Conservation (phyloP, 1,140 invertebrate genomes). For the Doryteuthis pealeii region DNA sequence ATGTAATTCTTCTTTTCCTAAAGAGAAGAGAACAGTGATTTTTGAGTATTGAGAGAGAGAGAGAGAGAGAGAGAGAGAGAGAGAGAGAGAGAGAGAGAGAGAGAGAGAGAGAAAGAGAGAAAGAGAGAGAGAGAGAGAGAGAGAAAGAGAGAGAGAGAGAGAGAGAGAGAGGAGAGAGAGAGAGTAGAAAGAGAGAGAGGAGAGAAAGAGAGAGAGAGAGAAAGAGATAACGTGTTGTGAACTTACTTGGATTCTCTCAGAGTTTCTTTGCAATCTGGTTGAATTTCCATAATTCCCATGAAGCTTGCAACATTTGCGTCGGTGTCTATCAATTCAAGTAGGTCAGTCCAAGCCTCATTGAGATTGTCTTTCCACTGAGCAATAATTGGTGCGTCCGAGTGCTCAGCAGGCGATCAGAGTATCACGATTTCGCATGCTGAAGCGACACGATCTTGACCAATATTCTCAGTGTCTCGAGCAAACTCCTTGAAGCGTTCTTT, state of each 20-base stretch:
- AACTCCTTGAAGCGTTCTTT: slow-evolving; percentile 95
- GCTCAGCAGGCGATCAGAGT: slow-evolving; percentile 88
- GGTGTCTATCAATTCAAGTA: slow-evolving; percentile 97
- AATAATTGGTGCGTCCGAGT: slow-evolving; percentile 96
- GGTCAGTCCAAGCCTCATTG: slow-evolving; percentile 98
- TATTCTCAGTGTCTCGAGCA: slow-evolving; percentile 91
- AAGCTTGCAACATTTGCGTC: slow-evolving; percentile 95
- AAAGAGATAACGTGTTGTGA: background rate
- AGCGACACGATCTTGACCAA: slow-evolving; percentile 91
- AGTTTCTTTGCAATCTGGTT: slow-evolving; percentile 99
- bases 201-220: too few species aligned
- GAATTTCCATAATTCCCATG: slow-evolving; percentile 97
- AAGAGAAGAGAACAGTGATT: too few species aligned
- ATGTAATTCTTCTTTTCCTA: slow-evolving; percentile 91
- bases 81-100: too few species aligned
- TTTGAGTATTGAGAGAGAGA: too few species aligned
- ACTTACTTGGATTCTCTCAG: slow-evolving; percentile 63
- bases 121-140: too few species aligned
- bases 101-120: too few species aligned
- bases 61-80: too few species aligned
- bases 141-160: too few species aligned
- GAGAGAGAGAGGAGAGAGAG: too few species aligned
- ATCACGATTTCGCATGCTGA: slow-evolving; percentile 95
- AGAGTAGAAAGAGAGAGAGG: too few species aligned
- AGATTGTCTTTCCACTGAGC: slow-evolving; percentile 98